Conservation (phyloP, 2,797 vertebrate species). For the Eptatretus atami region DNA sequence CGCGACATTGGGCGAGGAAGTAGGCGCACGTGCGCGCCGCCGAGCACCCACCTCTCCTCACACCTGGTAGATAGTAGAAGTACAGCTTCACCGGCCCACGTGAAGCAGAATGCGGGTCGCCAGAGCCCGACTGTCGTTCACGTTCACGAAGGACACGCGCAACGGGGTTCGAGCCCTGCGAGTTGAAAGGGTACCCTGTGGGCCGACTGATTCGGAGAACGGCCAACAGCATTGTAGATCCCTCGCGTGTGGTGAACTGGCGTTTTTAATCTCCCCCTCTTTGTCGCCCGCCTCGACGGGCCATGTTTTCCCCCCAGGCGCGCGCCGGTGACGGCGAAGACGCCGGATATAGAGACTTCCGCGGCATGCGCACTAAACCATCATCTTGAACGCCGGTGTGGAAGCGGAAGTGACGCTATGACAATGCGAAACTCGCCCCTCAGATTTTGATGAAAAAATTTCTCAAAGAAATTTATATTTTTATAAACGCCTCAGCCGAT, state of each 20-base stretch:
- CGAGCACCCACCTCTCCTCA: conserved; percentile 43
- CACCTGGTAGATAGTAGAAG: conserved; percentile 98
- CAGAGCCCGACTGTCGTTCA: conserved; percentile 97
- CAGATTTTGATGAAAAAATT: too few relatives aligned
- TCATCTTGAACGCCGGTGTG: too few relatives aligned
- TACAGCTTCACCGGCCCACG: conserved; percentile 98
- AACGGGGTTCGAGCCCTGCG: conserved; percentile 90
- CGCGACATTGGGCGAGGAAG: too few relatives aligned
- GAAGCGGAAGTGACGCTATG: too few relatives aligned
- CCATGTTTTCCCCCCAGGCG: conserved; percentile 60
- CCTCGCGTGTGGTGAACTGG: conserved; percentile 94
- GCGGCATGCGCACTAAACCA: too few relatives aligned
- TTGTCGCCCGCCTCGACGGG: conserved; percentile 90
- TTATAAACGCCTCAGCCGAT: too few relatives aligned
- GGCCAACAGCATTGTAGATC: conserved; percentile 94
- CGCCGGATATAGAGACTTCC: conserved; percentile 13
- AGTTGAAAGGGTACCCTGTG: conserved; percentile 88
- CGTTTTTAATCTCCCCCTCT: conserved; percentile 99
- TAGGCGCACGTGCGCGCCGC: too few relatives aligned
- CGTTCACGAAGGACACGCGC: conserved; percentile 89
- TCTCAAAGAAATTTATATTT: too few relatives aligned
- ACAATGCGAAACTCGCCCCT: too few relatives aligned
- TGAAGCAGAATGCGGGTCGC: conserved; percentile 94
- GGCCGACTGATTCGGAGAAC: conserved; percentile 87
- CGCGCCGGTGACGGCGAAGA: conserved; percentile 54